Evolutionary conservation across 2,797 vertebrate genomes (phyloP).

Genomic region (Sebastes trivittatus): DNA sequence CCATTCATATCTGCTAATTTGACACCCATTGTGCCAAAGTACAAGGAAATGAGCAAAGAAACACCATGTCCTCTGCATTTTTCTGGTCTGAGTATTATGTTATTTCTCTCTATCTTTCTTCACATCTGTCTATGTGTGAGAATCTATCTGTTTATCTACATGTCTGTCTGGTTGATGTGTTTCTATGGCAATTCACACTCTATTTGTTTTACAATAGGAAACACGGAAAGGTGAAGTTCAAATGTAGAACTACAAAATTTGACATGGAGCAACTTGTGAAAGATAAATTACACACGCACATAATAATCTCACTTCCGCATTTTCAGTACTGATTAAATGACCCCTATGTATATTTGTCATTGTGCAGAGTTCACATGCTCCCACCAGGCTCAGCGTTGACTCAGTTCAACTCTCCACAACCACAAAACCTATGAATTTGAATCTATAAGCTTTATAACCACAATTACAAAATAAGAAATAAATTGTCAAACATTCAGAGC

Average conservation of each 20-base stretch:
- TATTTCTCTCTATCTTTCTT: not conserved
- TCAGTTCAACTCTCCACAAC: not conserved
- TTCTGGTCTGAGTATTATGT: not conserved
- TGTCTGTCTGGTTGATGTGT: not conserved
- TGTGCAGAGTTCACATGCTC: slow-evolving; percentile 12
- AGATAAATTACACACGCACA: not conserved
- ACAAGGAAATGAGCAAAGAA: not conserved
- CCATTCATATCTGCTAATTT: not conserved
- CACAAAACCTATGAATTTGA: not conserved
- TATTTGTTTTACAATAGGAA: not conserved
- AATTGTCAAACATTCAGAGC: not conserved
- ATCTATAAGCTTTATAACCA: not conserved
- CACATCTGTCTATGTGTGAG: not conserved
- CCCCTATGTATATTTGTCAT: slow-evolving; percentile 40
- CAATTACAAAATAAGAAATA: not conserved
- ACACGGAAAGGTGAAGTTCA: not conserved
- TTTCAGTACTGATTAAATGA: slow-evolving; percentile 39
- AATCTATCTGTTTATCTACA: not conserved
- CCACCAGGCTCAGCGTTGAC: not conserved
- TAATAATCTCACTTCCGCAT: slow-evolving; percentile 52
- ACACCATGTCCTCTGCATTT: not conserved
- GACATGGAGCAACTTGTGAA: not conserved
- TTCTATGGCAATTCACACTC: not conserved
- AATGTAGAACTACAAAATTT: not conserved
- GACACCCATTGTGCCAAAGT: not conserved